Base-by-base conservation (phyloP, 2,113 vertebrate genomes). In the Aegotheles bennettii region DNA sequence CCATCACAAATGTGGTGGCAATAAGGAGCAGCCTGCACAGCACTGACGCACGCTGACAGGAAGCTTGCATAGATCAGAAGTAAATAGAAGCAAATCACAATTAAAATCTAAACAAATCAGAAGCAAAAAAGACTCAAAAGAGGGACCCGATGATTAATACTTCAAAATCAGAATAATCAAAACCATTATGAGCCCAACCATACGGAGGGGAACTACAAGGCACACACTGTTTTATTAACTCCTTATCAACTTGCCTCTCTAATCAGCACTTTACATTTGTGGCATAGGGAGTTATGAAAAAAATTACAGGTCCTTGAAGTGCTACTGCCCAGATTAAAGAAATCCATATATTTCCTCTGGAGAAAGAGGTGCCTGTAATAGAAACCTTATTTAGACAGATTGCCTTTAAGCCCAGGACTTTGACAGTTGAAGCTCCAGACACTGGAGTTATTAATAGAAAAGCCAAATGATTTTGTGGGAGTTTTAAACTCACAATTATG, bases 51-150 rank as follows among this genome's bases (percentile, higher is more conserved):
- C 5, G 43, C 60, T 87, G 67, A 75, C 57, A 84, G 63, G 60
- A 91, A 94, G 85, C 90, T 90, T 83, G 57, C 73, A 64, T 28
- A 65, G 51, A 90, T 79, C 59, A 92, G 89, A 51, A 84, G 77
- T 74, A 90, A 94, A 87, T 36, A 89, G 63, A 94, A 76, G 64
- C 36, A 92, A 96, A 90, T 87, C 24, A 31, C 47, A 67, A 76
- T 74, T 59, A 81, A 90, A 94, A 59, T 87, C 42, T 67, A 94
- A 94, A 73, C 80, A 94, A 96, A 96, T 85, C 73, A 95, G 76
- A 94, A 89, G 78, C 60, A 78, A 90, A 75, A 88, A 71, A 87
- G 61, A 84, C 51, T 87, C 80, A 53, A 29, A 71, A 93, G 47
- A 64, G 60, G 40, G 25, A 82, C 13, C 9, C 43, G 43, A 21